Evolutionary conservation across 2,113 vertebrate species (phyloP).

Genomic region (Coracopsis vasa): DNA sequence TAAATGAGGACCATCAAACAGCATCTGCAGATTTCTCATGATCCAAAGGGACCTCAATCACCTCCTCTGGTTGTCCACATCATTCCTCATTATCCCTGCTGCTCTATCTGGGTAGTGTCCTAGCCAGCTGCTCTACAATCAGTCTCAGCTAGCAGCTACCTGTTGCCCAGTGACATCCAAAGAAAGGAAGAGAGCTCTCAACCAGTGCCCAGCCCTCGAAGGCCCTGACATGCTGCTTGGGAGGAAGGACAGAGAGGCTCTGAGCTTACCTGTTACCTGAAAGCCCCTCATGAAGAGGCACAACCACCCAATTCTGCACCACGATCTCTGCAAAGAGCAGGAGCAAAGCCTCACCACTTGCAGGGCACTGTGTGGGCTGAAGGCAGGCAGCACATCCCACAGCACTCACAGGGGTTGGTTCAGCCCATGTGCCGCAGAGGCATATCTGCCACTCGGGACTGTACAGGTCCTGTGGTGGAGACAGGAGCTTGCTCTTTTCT

Average conservation of each 20-base stretch:
- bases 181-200: neutral
- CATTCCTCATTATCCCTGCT: neutral
- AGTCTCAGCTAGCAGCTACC: neutral
- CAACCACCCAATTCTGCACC: neutral
- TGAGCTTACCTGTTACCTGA: neutral
- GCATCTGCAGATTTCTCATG: neutral
- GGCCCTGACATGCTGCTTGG: neutral
- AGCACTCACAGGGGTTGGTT: neutral
- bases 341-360: neutral
- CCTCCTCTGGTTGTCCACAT: neutral
- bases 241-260: neutral
- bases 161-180: neutral
- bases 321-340: neutral
- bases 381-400: neutral
- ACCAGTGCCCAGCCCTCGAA: accelerated
- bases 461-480: neutral
- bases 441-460: neutral
- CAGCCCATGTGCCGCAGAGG: neutral
- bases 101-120: neutral
- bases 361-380: accelerated
- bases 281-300: neutral
- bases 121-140: neutral
- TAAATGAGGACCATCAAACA: neutral
- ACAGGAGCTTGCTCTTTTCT: neutral
- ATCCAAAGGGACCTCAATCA: neutral